Percentiles rank a stretch among this genome's conserved stretches.
phyloP scores from a whole-genome alignment of 2,888 invertebrate species.

The Sialis lutaria region DNA sequence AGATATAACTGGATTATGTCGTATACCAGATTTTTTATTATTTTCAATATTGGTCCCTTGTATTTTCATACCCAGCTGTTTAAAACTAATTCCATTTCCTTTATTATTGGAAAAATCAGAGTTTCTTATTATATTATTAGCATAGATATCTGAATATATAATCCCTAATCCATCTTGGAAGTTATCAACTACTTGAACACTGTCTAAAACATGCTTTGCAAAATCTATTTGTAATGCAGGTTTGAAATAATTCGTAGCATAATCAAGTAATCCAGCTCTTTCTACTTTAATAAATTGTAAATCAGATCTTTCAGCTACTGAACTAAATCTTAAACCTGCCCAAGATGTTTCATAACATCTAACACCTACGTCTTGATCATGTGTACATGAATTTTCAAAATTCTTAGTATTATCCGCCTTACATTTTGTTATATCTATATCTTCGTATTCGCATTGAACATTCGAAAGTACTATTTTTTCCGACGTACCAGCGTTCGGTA shows the following conservation, averaged over 20 bases:
- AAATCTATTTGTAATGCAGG: constrained; percentile 82
- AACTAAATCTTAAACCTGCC: constrained; percentile 85
- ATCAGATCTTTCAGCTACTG: constrained; percentile 71
- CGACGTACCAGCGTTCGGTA: constrained; percentile 58
- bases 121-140: constrained; percentile 64
- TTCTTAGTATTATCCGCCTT: constrained; percentile 56
- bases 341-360: constrained; percentile 82
- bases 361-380: constrained; percentile 76
- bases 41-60: constrained; percentile 63
- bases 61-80: constrained; percentile 70
- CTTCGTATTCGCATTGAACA: constrained; percentile 79
- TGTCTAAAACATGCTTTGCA: constrained; percentile 65
- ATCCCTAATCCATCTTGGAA: constrained; percentile 87
- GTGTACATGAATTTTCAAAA: constrained; percentile 77
- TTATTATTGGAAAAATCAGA: constrained; percentile 71
- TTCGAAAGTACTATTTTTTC: constrained; percentile 70
- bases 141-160: constrained; percentile 83
- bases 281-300: constrained; percentile 79
- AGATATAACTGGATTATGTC: constrained; percentile 78
- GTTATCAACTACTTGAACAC: constrained; percentile 66
- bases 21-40: constrained; percentile 74
- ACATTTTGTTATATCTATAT: constrained; percentile 79
- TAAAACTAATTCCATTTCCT: constrained; percentile 79
- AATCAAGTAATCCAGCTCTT: constrained; percentile 86
- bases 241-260: constrained; percentile 70